Evolutionary conservation across 2,888 invertebrate species (phyloP).

Genomic region (Drosophila kambysellisi): DNA sequence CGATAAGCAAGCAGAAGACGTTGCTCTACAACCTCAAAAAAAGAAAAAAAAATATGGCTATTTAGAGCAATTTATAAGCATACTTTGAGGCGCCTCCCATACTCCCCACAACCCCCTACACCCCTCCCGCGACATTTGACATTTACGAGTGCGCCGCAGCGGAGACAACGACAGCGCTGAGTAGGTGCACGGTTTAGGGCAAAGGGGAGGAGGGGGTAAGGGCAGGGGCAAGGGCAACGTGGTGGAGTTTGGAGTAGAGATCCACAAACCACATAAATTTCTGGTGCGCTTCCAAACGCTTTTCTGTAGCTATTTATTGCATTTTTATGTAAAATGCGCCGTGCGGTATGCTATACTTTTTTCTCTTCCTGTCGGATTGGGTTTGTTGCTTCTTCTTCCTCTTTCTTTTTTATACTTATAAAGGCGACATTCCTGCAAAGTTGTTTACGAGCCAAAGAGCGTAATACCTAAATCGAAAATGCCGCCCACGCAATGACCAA

Average conservation of each 20-base stretch:
- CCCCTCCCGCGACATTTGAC: slow-evolving; percentile 64
- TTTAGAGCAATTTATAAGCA: slow-evolving; percentile 80
- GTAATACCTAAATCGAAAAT: slow-evolving; percentile 62
- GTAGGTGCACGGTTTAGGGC: neutral
- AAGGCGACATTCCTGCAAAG: slow-evolving; percentile 61
- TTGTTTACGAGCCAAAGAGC: slow-evolving; percentile 71
- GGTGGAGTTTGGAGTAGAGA: slow-evolving; percentile 35
- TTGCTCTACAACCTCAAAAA: slow-evolving; percentile 27
- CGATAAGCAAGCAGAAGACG: slow-evolving; percentile 56
- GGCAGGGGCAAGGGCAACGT: neutral
- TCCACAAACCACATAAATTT: slow-evolving; percentile 70
- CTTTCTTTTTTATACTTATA: slow-evolving; percentile 27
- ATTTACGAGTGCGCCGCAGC: slow-evolving; percentile 65
- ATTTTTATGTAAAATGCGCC: slow-evolving; percentile 80
- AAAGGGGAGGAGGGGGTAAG: neutral
- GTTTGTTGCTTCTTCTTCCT: neutral
- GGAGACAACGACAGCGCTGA: slow-evolving; percentile 23
- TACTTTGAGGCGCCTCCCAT: slow-evolving; percentile 69
- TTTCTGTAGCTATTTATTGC: slow-evolving; percentile 75
- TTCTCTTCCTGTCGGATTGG: neutral
- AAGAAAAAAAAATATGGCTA: slow-evolving; percentile 64
- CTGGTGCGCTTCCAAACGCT: slow-evolving; percentile 62
- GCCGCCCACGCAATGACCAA: slow-evolving; percentile 63
- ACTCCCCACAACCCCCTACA: slow-evolving; percentile 16
- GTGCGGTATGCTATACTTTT: slow-evolving; percentile 63